Evolutionary conservation across 2,797 vertebrate genomes (phyloP), one percentile per base, ranked within the genome.

Genomic region (Tympanoctomys barrerae): DNA sequence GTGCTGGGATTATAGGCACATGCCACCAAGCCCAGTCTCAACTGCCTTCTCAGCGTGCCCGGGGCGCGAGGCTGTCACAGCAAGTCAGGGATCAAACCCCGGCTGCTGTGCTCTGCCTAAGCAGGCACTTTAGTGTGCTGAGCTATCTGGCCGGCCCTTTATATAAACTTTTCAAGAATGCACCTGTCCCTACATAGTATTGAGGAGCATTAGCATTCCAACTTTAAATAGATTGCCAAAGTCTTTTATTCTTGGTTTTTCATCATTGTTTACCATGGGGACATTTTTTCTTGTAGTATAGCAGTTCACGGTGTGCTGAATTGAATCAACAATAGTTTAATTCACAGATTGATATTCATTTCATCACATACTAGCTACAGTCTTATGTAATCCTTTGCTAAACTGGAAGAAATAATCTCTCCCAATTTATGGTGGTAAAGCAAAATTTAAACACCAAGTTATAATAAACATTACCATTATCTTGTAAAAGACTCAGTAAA

Each of bases 371-470:
- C 19, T 83, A 68, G 49, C 95, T 36, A 66, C 91, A 93, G 94
- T 80, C 11, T 93, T 92, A 95, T 5, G 8, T 52, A 93, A 92
- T 90, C 2, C 28, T 94, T 94, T 97, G 46, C 78, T 96, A 77
- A 97, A 91, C 12, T 71, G 95, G 73, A 26, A 95, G 83, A 97
- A 96, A 97, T 94, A 93, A 71, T 95, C 54, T 92, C 79, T 61
- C 31, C 21, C 92, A 24, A 54, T 94, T 97, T 96, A 82, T 84
- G 77, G 28, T 64, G 13, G 77, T 75, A 91, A 97, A 83, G 8
- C 39, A 93, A 93, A 93, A 52, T 89, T 89, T 95, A 97, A 82
- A 59, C 70, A 64, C 1, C 80, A 16, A 96, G 71, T 68, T 96
- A 46, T 4, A 49, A 87, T 66, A 49, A 57, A 92, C 73, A 97